phyloP scores from a whole-genome alignment of 2,888 invertebrate genomes.

The Aporophyla nigra region DNA sequence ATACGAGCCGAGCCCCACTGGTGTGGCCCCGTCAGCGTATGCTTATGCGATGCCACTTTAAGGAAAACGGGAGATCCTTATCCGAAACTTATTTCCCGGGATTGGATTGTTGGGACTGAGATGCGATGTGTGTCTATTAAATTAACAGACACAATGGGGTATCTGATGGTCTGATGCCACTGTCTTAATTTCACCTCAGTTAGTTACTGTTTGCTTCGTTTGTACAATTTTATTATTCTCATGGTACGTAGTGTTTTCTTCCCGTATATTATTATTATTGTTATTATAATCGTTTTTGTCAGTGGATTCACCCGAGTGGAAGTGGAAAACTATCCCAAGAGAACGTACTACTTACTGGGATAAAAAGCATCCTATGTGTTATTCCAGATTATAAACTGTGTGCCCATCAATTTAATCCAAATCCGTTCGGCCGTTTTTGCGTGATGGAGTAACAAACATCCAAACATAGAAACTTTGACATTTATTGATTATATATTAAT shows the following conservation, averaged over 20 bases:
- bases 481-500: too few species aligned
- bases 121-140: not conserved
- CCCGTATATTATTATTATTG: too few species aligned
- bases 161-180: not conserved
- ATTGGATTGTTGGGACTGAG: constrained; percentile 3
- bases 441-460: too few species aligned
- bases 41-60: constrained; percentile 2
- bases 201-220: constrained; percentile 2
- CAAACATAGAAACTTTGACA: too few species aligned
- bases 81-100: constrained; percentile 16
- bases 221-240: not conserved
- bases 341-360: too few species aligned
- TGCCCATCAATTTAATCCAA: too few species aligned
- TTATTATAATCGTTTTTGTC: too few species aligned
- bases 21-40: not conserved
- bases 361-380: too few species aligned
- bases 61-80: constrained; percentile 29
- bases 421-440: too few species aligned
- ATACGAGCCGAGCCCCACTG: constrained; percentile 3
- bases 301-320: too few species aligned
- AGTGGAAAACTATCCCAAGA: too few species aligned
- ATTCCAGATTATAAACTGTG: too few species aligned
- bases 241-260: not conserved
- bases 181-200: not conserved
- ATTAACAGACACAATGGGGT: constrained; percentile 2